Evolutionary conservation across 2,888 invertebrate genomes (phyloP).

Genomic region (Polydrusus tereticollis): DNA sequence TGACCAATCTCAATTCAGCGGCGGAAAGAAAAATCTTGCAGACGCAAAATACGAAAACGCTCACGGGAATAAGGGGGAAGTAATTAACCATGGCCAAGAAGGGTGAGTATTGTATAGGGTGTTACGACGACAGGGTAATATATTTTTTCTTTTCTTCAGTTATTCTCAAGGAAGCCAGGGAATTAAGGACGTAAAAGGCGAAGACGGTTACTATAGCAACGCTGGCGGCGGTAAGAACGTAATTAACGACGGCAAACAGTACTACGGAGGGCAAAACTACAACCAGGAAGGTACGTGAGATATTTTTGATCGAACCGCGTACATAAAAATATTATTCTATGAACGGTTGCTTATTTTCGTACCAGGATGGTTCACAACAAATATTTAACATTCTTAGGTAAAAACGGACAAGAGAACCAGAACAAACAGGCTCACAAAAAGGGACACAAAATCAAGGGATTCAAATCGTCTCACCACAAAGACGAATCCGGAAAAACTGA

Average conservation of each 20-base stretch:
- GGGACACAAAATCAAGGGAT: conserved; percentile 77
- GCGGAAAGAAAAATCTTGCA: conserved; percentile 71
- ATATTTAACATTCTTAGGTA: conserved; percentile 58
- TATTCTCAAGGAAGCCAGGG: conserved; percentile 69
- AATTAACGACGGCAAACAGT: conserved; percentile 72
- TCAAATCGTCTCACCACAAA: conserved; percentile 76
- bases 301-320: neutral
- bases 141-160: conserved; percentile 54
- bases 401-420: conserved; percentile 71
- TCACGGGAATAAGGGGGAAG: conserved; percentile 71
- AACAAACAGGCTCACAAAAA: conserved; percentile 74
- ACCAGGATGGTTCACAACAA: neutral
- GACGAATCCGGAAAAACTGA: conserved; percentile 77
- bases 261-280: conserved; percentile 72
- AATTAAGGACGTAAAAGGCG: conserved; percentile 63
- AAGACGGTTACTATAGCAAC: conserved; percentile 71
- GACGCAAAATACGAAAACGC: conserved; percentile 70
- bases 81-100: conserved; percentile 71
- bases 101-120: conserved; percentile 59
- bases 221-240: conserved; percentile 73
- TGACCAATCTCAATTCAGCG: conserved; percentile 72
- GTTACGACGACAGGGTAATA: no score
- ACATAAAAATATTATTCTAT: neutral
- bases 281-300: conserved; percentile 70
- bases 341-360: neutral